Conservation (phyloP, 2,797 vertebrate species). For the Melanogrammus aeglefinus region DNA sequence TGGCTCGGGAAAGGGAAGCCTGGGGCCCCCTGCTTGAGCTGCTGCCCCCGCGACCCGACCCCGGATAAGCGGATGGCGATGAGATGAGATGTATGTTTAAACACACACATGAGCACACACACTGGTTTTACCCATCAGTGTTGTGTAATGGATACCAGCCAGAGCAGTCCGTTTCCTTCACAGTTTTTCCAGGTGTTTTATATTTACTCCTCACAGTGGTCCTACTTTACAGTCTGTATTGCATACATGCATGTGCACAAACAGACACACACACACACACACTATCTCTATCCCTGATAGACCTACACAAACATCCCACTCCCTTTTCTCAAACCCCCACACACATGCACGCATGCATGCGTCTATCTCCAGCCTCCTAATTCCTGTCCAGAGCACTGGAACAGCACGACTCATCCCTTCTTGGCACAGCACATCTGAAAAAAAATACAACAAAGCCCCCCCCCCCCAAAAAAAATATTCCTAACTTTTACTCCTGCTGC, state of each 20-base stretch:
- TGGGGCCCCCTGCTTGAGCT: too few species aligned
- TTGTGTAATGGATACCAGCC: constrained; percentile 41
- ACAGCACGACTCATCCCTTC: constrained; percentile 37
- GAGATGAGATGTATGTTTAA: too few species aligned
- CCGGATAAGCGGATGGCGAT: too few species aligned
- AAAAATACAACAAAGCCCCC: constrained; percentile 28
- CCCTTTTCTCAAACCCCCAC: background rate
- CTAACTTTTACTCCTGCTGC: constrained; percentile 26
- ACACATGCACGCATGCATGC: constrained; percentile 9
- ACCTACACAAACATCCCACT: too few species aligned
- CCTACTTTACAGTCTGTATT: constrained; percentile 15
- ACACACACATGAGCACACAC: constrained; percentile 10
- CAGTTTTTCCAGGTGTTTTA: constrained; percentile 60
- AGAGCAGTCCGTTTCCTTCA: constrained; percentile 29
- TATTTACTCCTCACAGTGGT: constrained; percentile 46
- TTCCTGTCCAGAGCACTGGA: constrained; percentile 24
- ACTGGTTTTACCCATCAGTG: constrained; percentile 29
- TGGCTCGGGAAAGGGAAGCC: too few species aligned
- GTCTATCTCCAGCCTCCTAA: constrained; percentile 21
- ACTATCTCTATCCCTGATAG: too few species aligned
- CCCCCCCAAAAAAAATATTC: constrained; percentile 19
- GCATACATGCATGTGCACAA: constrained; percentile 10
- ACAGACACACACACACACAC: background rate
- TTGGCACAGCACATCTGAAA: constrained; percentile 53
- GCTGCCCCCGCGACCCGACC: too few species aligned